Evolutionary conservation across 2,113 vertebrate genomes (phyloP).

Genomic region (Chlamydotis undulata): DNA sequence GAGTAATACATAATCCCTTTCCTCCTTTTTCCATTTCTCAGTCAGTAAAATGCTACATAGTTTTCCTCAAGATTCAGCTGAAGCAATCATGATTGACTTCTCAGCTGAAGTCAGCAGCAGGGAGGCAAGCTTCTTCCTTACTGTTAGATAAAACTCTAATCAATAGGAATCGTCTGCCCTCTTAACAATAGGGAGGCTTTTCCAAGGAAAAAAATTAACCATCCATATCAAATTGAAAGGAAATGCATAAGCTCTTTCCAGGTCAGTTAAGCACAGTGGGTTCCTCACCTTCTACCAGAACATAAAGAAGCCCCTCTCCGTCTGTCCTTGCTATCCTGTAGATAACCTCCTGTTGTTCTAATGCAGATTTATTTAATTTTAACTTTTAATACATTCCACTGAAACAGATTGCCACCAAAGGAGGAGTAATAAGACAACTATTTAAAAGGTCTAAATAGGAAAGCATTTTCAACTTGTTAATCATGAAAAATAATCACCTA

Average conservation of each 20-base stretch:
- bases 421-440: neutral
- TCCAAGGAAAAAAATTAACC: neutral
- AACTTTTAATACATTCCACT: constrained; percentile 20
- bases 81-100: neutral
- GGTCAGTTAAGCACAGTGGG: constrained; percentile 38
- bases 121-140: neutral
- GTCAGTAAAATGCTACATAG: neutral
- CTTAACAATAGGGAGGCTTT: neutral
- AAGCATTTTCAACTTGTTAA: constrained; percentile 5
- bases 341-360: constrained; percentile 3
- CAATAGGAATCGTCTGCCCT: neutral
- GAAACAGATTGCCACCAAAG: constrained; percentile 12
- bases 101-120: constrained; percentile 24
- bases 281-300: constrained; percentile 20
- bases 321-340: neutral
- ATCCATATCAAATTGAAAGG: constrained; percentile 31
- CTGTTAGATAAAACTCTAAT: neutral
- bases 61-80: neutral
- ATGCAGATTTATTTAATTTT: constrained; percentile 38
- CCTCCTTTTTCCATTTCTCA: neutral
- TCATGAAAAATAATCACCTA: neutral
- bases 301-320: neutral
- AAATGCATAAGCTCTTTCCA: constrained; percentile 49
- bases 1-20: neutral
- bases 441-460: constrained; percentile 10